A percentile compares a stretch with the other conserved stretches of the same genome.
phyloP scores from a whole-genome alignment of 2,888 invertebrate species.

The Acleris holmiana region DNA sequence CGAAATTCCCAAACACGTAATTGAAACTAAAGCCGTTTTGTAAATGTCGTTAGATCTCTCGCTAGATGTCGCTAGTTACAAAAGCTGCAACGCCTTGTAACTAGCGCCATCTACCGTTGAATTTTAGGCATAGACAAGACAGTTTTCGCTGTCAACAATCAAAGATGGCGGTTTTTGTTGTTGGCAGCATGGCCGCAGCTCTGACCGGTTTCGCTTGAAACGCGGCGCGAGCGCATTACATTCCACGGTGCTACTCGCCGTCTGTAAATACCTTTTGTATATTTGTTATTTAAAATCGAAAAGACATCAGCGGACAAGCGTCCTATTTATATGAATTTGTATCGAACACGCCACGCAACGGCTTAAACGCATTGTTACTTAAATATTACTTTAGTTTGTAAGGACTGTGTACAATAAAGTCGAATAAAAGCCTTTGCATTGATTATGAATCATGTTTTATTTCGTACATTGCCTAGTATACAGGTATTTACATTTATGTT shows the following conservation, averaged over 20 bases:
- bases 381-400: constrained; percentile 68
- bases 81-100: no score
- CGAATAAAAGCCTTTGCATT: constrained; percentile 81
- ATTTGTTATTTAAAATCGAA: constrained; percentile 63
- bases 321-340: constrained; percentile 54
- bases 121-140: not conserved
- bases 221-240: constrained; percentile 40
- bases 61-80: not conserved
- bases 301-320: constrained; percentile 50
- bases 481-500: constrained; percentile 41
- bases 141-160: constrained; percentile 11
- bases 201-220: constrained; percentile 37
- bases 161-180: constrained; percentile 31
- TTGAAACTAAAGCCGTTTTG: not conserved
- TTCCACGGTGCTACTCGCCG: constrained; percentile 45
- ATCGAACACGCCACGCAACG: constrained; percentile 57
- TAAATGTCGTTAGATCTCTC: not conserved
- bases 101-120: no score
- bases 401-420: constrained; percentile 76
- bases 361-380: constrained; percentile 79
- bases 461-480: constrained; percentile 35
- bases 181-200: constrained; percentile 14
- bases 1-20: constrained; percentile 30
- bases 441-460: constrained; percentile 63
- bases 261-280: constrained; percentile 70